Percentiles rank a stretch among this genome's conserved stretches.
Evolutionary conservation across 2,113 vertebrate species (phyloP).

Genomic region (Nibea albiflora): DNA sequence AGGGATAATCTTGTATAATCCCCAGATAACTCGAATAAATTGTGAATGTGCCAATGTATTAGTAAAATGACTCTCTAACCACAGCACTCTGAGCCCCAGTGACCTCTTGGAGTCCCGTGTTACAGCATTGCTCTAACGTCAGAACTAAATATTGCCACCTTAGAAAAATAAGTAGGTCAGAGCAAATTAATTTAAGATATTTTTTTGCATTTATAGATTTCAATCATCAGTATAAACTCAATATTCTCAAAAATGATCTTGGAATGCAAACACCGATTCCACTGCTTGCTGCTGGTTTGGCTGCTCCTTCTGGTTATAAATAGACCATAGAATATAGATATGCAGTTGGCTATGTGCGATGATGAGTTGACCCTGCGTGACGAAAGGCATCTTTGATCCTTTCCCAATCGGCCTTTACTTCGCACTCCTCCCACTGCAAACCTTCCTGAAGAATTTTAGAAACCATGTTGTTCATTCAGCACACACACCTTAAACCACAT

Average conservation of each 20-base stretch:
- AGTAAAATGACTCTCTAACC: not conserved
- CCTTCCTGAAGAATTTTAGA: constrained; percentile 30
- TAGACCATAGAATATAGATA: constrained; percentile 68
- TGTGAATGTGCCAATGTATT: not conserved
- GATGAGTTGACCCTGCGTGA: constrained; percentile 51
- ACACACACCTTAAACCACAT: constrained; percentile 19
- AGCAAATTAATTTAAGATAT: not conserved
- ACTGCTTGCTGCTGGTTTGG: constrained; percentile 35
- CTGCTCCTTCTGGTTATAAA: constrained; percentile 63
- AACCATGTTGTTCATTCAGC: constrained; percentile 3
- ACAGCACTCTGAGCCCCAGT: not conserved
- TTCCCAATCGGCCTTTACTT: constrained; percentile 55
- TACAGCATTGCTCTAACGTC: constrained; percentile 12
- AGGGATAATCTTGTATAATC: not conserved
- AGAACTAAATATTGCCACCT: not conserved
- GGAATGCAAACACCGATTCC: constrained; percentile 18
- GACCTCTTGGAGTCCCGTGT: constrained; percentile 3
- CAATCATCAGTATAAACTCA: not conserved
- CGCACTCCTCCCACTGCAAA: constrained; percentile 28
- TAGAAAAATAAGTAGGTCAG: not conserved
- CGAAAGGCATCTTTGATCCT: constrained; percentile 65
- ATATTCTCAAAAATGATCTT: constrained; percentile 24
- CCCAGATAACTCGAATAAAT: not conserved
- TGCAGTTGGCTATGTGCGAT: constrained; percentile 54
- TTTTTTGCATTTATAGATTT: not conserved